Percentiles rank a stretch among this genome's conserved stretches.
phyloP scores from a whole-genome alignment of 30 jellyfish, hydroid and myxozoan genomes.

The Chironex yamaguchii region DNA sequence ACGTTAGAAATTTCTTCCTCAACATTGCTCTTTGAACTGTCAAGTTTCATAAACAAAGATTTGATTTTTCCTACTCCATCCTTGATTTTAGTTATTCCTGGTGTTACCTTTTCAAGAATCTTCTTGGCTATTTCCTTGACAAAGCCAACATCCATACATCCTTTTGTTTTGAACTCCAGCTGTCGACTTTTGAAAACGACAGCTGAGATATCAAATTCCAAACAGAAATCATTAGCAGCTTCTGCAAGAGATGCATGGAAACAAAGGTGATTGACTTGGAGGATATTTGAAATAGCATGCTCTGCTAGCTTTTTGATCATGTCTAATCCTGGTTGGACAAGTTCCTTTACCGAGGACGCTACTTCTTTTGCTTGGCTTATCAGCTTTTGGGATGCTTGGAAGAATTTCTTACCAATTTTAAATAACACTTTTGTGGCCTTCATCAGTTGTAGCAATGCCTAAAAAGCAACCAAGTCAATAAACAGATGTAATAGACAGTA shows the following conservation, averaged over 20 bases:
- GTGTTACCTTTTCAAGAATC: slow-evolving; percentile 72
- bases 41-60: slow-evolving; percentile 48
- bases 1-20: slow-evolving; percentile 34
- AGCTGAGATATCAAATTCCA: slow-evolving; percentile 51
- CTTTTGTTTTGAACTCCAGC: slow-evolving; percentile 47
- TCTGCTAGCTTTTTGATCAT: slow-evolving; percentile 65
- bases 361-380: slow-evolving; percentile 54
- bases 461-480: too few relatives aligned
- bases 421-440: slow-evolving; percentile 54
- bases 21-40: slow-evolving; percentile 43
- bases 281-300: slow-evolving; percentile 54
- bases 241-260: slow-evolving; percentile 62
- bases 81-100: slow-evolving; percentile 75
- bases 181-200: slow-evolving; percentile 53
- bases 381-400: slow-evolving; percentile 54
- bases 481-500: too few relatives aligned
- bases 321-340: slow-evolving; percentile 64
- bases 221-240: slow-evolving; percentile 66
- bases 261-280: slow-evolving; percentile 68
- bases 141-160: slow-evolving; percentile 70
- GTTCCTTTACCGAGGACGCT: slow-evolving; percentile 22
- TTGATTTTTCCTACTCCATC: slow-evolving; percentile 38
- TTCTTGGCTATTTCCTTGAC: slow-evolving; percentile 68
- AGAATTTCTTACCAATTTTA: slow-evolving; percentile 58
- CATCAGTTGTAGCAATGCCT: slow-evolving; percentile 47